Evolutionary conservation across 1,140 invertebrate species (phyloP), one percentile per base, ranked within the genome.

Genomic region (Alviniconcha marisindica): DNA sequence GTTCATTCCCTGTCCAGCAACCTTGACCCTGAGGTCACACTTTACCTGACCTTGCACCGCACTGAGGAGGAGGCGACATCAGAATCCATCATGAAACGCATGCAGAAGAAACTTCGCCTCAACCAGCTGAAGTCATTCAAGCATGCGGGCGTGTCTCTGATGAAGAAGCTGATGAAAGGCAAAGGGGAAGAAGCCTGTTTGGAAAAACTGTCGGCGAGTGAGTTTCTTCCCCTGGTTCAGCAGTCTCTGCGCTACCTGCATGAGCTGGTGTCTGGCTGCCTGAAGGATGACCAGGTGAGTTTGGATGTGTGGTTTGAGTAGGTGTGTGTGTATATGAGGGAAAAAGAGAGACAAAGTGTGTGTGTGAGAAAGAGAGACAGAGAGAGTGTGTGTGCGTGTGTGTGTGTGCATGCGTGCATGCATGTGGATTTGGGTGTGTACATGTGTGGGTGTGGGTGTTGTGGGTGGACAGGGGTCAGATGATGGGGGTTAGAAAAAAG

Each of bases 181-280:
- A 40, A 21, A 14, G 40, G 33, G 40, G 56, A 69, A 5, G 36
- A 21, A 63, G n/a, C 15, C 10, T 14, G 56, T 24, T 66, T n/a
- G 78, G 33, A 5, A 40, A 69, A n/a, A 2, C 18, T 80, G 36
- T 69, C 56, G 24, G 14, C 40, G 2, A 3, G 38, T 28, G 21
- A 28, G 7, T 44, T 3, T 31, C 40, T 80, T 36, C n/a, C 56
- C 54, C 40, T 66, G 56, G 24, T 80, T 5, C 56, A 80, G 38
- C 56, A 44, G 78, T 60, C 44, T 66, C 60, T 80, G 7, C 60
- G 78, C n/a, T 80, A 80, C 60, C 36, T 80, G 54, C 10, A 80
- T 28, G 56, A 80, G n/a, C 4, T 80, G 40, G 78, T 80, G 33
- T 7, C 10, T 40, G 31, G 56, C 0, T 24, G 56, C 36, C 36